phyloP scores from a whole-genome alignment of 2,888 invertebrate genomes.

The Nemapogon koenigi region DNA sequence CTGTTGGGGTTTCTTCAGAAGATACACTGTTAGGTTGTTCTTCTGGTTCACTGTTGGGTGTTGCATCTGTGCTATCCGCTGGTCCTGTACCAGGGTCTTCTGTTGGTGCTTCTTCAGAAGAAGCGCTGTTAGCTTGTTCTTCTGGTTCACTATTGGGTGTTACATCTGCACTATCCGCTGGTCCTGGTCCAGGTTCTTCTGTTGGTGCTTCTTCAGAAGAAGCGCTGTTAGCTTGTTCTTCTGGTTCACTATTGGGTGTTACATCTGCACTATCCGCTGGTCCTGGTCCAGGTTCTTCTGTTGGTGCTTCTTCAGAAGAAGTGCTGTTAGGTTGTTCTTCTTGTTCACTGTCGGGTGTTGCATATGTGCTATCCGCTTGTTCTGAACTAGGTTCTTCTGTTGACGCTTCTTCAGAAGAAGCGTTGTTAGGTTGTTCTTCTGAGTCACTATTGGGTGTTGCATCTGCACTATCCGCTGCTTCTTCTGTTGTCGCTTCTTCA shows the following conservation, averaged over 20 bases:
- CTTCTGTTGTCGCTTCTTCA: too few species aligned
- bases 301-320: not conserved
- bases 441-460: too few species aligned
- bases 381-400: not conserved
- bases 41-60: not conserved
- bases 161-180: not conserved
- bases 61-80: not conserved
- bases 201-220: not conserved
- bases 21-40: not conserved
- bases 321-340: too few species aligned
- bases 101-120: not conserved
- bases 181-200: too few species aligned
- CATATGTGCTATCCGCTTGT: not conserved
- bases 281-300: not conserved
- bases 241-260: not conserved
- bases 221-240: too few species aligned
- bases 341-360: not conserved
- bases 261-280: not conserved
- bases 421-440: too few species aligned
- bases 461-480: too few species aligned
- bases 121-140: not conserved
- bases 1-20: not conserved
- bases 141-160: not conserved
- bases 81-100: too few species aligned
- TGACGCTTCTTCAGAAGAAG: not conserved